Evolutionary conservation across 1,140 invertebrate species (phyloP).

Genomic region (Mycetomoellerius zeteki): DNA sequence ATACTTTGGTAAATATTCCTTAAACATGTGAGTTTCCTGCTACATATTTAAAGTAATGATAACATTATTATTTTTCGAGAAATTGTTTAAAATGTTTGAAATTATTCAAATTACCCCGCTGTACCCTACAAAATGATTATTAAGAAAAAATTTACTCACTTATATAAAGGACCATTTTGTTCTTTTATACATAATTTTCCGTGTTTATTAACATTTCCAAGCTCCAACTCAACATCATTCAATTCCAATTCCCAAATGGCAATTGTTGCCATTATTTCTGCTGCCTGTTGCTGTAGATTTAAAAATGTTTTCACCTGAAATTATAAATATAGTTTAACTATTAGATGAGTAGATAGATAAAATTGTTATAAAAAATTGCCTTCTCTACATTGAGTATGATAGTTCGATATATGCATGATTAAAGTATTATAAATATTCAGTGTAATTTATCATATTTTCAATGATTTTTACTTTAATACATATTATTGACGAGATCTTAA

Average conservation of each 20-base stretch:
- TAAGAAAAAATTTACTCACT: slow-evolving; percentile 7
- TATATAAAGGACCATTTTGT: not conserved
- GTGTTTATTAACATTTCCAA: slow-evolving; percentile 15
- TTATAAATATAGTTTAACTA: not conserved
- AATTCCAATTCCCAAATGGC: slow-evolving; percentile 43
- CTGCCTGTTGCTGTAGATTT: slow-evolving; percentile 37
- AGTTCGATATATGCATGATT: no score
- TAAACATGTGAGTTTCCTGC: no score
- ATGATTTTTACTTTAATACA: no score
- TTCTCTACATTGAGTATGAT: no score
- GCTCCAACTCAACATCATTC: slow-evolving; percentile 3
- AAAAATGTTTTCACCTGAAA: slow-evolving; percentile 44
- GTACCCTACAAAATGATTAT: not conserved
- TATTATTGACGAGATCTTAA: no score
- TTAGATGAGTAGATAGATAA: not conserved
- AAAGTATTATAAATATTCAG: no score
- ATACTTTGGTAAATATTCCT: no score
- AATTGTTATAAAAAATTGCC: not conserved
- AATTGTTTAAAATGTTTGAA: no score
- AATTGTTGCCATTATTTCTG: slow-evolving; percentile 40
- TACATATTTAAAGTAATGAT: no score
- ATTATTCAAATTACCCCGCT: no score
- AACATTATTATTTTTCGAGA: no score
- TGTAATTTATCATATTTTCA: no score
- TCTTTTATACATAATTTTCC: not conserved